These are phyloP conservation scores for Phoenicopterus ruber DNA, from an alignment of 2,113 vertebrate species.

Conservation along the genomic window DNA sequence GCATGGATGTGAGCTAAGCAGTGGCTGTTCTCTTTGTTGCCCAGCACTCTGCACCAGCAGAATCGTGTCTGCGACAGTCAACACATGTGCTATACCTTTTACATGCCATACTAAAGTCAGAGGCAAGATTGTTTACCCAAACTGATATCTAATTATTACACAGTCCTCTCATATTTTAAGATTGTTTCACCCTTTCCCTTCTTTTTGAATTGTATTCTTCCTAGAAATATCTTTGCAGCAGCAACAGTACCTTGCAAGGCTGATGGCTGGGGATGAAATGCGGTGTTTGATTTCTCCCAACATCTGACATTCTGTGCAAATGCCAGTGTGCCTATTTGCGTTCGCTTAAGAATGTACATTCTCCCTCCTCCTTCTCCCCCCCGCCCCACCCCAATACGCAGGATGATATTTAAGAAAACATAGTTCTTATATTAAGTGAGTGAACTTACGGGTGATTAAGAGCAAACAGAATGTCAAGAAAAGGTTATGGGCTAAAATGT, in stretches of 20 bases:
- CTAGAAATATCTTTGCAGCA: not conserved
- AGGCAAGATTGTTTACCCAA: not conserved
- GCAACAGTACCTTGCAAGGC: not conserved
- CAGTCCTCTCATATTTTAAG: not conserved
- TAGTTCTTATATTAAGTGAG: not conserved
- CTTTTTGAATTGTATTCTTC: not conserved
- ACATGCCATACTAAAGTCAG: not conserved
- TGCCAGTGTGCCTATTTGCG: not conserved
- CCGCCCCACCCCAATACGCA: not conserved
- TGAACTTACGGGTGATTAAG: constrained; percentile 22
- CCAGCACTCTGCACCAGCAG: not conserved
- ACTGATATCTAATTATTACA: not conserved
- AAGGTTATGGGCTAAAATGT: constrained; percentile 30
- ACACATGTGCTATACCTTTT: not conserved
- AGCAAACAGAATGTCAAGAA: constrained; percentile 43
- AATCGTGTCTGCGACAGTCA: not conserved
- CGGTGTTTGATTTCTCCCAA: not conserved
- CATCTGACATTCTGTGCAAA: constrained; percentile 29
- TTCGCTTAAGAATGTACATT: not conserved
- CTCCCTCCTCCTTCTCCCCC: not conserved
- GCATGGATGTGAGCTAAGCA: not conserved
- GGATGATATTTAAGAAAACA: constrained; percentile 43
- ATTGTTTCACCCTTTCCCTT: not conserved
- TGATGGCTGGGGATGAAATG: not conserved
- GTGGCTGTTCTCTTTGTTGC: not conserved